Evolutionary conservation across 2,113 vertebrate genomes (phyloP).

Genomic region (Diadophis punctatus): DNA sequence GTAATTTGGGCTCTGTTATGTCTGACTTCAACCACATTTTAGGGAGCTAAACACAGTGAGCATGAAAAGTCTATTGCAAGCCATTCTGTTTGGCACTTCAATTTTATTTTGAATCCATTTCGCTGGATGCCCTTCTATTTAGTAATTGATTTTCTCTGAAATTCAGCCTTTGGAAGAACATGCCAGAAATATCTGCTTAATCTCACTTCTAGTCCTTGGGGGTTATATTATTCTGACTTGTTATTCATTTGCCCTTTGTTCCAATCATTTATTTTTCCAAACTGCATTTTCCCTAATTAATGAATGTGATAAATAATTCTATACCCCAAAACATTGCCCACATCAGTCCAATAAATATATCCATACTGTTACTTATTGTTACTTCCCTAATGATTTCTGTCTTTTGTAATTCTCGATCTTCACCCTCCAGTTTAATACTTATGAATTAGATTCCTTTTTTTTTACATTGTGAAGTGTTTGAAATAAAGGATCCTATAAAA

Average conservation of each 20-base stretch:
- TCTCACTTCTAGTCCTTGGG: background rate
- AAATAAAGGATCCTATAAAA: background rate
- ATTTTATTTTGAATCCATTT: constrained; percentile 7
- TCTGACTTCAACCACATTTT: background rate
- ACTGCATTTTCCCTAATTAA: background rate
- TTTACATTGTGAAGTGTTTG: background rate
- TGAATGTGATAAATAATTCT: background rate
- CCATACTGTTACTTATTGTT: background rate
- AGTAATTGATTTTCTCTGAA: accelerated
- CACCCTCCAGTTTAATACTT: background rate
- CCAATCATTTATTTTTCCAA: background rate
- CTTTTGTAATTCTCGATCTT: constrained; percentile 7
- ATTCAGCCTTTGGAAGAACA: background rate
- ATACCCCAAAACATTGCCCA: background rate
- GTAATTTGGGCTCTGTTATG: background rate
- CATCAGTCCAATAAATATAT: background rate
- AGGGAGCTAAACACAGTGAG: background rate
- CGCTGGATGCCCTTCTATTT: background rate
- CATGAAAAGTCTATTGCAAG: background rate
- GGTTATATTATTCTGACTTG: background rate
- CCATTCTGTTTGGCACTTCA: background rate
- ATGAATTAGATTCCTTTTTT: constrained; percentile 8
- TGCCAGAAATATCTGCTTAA: background rate
- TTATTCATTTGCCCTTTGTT: background rate
- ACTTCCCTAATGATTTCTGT: constrained; percentile 2